Evolutionary conservation across 2,113 vertebrate genomes (phyloP), one percentile per base, ranked within the genome.

Genomic region (Equus przewalskii): DNA sequence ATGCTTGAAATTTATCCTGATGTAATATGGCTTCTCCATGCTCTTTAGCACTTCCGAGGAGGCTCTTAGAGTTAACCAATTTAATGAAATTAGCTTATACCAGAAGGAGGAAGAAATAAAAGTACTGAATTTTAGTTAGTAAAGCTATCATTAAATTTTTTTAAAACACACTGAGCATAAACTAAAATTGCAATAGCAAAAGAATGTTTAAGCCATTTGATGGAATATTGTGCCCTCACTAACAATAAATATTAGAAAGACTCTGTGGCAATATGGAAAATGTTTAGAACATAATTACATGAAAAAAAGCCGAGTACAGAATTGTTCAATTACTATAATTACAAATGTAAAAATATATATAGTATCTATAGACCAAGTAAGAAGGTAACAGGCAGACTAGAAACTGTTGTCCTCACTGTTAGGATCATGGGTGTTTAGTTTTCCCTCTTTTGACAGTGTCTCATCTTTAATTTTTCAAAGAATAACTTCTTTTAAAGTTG

Each of bases 261-360:
- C 12, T 64, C 54, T 69, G 16, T 51, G 26, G 73, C 18, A 78
- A 72, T 30, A 72, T 24, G 46, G 5, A 85, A 88, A 89, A 67
- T 72, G 30, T 80, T 97, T 85, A 73, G 44, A 95, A 76, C 2
- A 30, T 36, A 95, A 95, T 87, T 91, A 93, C 51, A 91, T 8
- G 6, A 18, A 16, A 28, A 67, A 91, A 69, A 84, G 2, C 12
- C 67, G 89, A 67, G 56, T 84, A 65, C 30, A 83, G 11, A 87
- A 84, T 83, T 83, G 24, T 83, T 95, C 67, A 70, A 85, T 54
- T 22, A 58, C 49, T 91, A 15, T 73, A 58, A 96, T 75, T 96
- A 56, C 30, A 95, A 96, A 87, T 67, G 49, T 58, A 92, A 56
- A 91, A 90, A 91, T 62, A 67, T 49, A 90, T 28, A 8, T 30